These are phyloP conservation scores for Hecatera dysodea DNA, from an alignment of 2,888 invertebrate species.

Conservation along the genomic window DNA sequence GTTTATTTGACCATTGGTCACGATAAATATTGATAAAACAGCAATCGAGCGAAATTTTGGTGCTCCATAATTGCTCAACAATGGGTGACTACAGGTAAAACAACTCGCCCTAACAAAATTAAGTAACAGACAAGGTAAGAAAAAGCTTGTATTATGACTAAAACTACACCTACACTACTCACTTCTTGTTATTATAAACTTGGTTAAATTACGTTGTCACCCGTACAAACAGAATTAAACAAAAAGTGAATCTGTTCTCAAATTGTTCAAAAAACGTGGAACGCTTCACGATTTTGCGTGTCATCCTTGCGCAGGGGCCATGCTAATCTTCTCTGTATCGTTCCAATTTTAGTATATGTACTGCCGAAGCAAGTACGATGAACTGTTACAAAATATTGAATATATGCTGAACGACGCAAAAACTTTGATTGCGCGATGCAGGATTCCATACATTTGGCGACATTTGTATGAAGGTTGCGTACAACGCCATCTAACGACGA, in stretches of 20 bases:
- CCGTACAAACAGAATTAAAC: too few relatives aligned
- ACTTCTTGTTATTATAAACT: too few relatives aligned
- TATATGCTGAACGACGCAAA: slow-evolving; percentile 24
- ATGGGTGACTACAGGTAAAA: too few relatives aligned
- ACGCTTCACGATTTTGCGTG: slow-evolving; percentile 80
- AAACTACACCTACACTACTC: too few relatives aligned
- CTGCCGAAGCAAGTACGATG: slow-evolving; percentile 70
- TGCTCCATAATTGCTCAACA: too few relatives aligned
- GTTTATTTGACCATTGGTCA: too few relatives aligned
- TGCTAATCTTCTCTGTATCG: slow-evolving; percentile 75
- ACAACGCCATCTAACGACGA: slow-evolving; percentile 60
- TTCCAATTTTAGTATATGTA: slow-evolving; percentile 73
- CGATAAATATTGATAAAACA: too few relatives aligned
- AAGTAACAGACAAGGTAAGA: too few relatives aligned
- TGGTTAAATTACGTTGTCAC: too few relatives aligned
- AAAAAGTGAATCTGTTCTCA: background rate
- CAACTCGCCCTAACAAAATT: too few relatives aligned
- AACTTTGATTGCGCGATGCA: slow-evolving; percentile 63
- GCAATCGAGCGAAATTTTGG: too few relatives aligned
- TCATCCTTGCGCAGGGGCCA: slow-evolving; percentile 82
- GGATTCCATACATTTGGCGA: slow-evolving; percentile 18
- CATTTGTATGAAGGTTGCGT: background rate
- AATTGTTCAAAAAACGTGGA: slow-evolving; percentile 72
- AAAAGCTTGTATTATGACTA: too few relatives aligned
- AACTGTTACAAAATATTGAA: accelerated